These are phyloP conservation scores for Yponomeuta plumbellus DNA, from an alignment of 2,888 invertebrate genomes.

Conservation along the genomic window DNA sequence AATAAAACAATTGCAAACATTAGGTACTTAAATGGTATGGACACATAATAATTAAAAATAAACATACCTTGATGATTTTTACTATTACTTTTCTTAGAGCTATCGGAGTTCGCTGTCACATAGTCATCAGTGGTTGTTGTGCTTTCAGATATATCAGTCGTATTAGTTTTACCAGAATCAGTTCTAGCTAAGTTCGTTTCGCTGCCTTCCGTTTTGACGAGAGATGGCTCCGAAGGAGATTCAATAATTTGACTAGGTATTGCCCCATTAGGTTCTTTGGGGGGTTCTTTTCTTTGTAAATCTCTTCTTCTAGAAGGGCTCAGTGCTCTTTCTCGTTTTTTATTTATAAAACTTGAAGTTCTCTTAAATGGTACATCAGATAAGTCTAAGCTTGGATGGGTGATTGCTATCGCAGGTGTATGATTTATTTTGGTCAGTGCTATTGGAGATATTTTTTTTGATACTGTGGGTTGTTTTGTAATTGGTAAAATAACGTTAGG, in stretches of 20 bases:
- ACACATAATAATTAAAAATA: background rate
- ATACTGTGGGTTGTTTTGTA: slow-evolving; percentile 65
- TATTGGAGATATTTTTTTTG: slow-evolving; percentile 50
- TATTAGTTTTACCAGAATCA: slow-evolving; percentile 83
- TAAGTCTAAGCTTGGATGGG: slow-evolving; percentile 71
- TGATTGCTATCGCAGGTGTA: slow-evolving; percentile 77
- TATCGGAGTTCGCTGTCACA: slow-evolving; percentile 89
- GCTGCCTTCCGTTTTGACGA: slow-evolving; percentile 55
- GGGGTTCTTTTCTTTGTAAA: slow-evolving; percentile 55
- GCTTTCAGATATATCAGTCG: slow-evolving; percentile 89
- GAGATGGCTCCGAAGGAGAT: slow-evolving; percentile 50
- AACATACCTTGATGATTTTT: slow-evolving; percentile 27
- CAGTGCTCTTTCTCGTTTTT: slow-evolving; percentile 68
- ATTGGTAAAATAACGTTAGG: slow-evolving; percentile 61
- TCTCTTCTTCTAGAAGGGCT: slow-evolving; percentile 72
- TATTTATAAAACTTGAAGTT: slow-evolving; percentile 69
- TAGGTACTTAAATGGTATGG: background rate
- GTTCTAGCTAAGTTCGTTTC: slow-evolving; percentile 78
- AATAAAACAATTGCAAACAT: background rate
- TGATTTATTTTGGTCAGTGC: slow-evolving; percentile 50
- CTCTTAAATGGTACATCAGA: slow-evolving; percentile 67
- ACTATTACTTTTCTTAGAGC: slow-evolving; percentile 79
- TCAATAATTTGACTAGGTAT: slow-evolving; percentile 58
- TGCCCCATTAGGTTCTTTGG: slow-evolving; percentile 62
- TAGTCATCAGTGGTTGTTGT: slow-evolving; percentile 91